Conservation (phyloP, 2,888 invertebrate genomes). For the Ochlodes sylvanus region DNA sequence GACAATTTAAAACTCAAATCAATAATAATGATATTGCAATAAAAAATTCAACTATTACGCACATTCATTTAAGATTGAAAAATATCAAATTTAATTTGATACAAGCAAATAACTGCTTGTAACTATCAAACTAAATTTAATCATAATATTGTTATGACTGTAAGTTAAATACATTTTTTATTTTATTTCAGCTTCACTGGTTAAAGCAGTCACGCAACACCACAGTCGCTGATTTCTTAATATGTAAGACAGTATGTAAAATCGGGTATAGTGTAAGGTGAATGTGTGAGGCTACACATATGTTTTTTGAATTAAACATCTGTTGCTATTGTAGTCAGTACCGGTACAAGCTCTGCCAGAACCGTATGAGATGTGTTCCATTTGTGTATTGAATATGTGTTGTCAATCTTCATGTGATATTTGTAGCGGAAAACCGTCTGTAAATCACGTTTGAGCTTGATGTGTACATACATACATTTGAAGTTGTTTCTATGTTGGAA, state of each 20-base stretch:
- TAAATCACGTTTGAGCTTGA: too few species aligned
- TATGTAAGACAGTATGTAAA: slow-evolving; percentile 21
- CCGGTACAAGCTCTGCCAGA: not conserved
- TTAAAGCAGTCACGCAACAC: slow-evolving; percentile 43
- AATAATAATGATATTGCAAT: too few species aligned
- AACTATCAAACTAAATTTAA: too few species aligned
- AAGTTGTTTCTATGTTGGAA: not conserved
- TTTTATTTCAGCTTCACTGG: slow-evolving; percentile 51
- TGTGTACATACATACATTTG: too few species aligned
- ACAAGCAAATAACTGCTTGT: too few species aligned
- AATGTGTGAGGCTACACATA: slow-evolving; percentile 30
- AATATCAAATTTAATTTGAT: too few species aligned
- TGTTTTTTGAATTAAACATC: slow-evolving; percentile 28
- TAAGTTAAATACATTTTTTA: slow-evolving; percentile 21
- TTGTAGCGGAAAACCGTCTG: too few species aligned
- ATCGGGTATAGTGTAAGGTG: slow-evolving; percentile 36
- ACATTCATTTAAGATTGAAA: too few species aligned
- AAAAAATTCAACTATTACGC: too few species aligned
- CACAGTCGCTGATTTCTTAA: slow-evolving; percentile 13
- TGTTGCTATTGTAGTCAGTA: slow-evolving; percentile 23
- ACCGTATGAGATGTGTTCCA: not conserved
- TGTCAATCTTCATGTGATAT: not conserved
- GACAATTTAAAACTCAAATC: too few species aligned
- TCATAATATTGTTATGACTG: too few species aligned
- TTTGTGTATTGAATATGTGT: slow-evolving; percentile 4